Evolutionary conservation across 2,797 vertebrate species (phyloP), one percentile per base, ranked within the genome.

Genomic region (Malacoraja senta): DNA sequence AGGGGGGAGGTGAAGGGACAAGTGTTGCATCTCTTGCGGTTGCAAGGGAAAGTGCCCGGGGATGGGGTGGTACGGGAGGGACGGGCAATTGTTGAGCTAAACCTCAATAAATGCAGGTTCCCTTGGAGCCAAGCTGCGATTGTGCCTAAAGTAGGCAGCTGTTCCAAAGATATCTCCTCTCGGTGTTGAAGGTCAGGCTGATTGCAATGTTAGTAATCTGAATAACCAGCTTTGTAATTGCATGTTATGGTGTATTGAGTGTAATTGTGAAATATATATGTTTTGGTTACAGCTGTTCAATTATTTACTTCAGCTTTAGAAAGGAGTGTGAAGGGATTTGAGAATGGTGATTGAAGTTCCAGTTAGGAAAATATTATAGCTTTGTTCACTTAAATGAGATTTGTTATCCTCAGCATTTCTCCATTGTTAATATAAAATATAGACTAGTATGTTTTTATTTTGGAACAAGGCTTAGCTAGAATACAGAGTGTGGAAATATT

Each of bases 251-350:
- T 44, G 90, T 65, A 53, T 91, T 91, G 21, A 74, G 21, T 38
- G 35, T 53, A 91, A 74, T 74, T 74, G 68, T 74, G 90, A 35
- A 91, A 17, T 53, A 53, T 90, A 72, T 38, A n/a, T 68, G 63
- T 74, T 91, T 74, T 74, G 68, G 21, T 91, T 72, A 38, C 90
- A 91, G 68, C 90, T 91, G 35, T 91, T 53, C 90, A 72, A 8
- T 74, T 91, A 53, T 74, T 91, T 91, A 29, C 68, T 19, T 91
- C 90, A 44, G 9, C 72, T 68, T 32, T 53, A 53, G 71, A 74
- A 74, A 72, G 35, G 21, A 38, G 26, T 53, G 21, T 72, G 68
- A 74, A 74, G n/a, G 90, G 13, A 84, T 84, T 61, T 21, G 38
- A 84, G 78, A 79, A 35, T 63, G 84, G 3, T 68, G 63, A 88